phyloP scores from a whole-genome alignment of 2,797 vertebrate species.

The Xenentodon cancila region DNA sequence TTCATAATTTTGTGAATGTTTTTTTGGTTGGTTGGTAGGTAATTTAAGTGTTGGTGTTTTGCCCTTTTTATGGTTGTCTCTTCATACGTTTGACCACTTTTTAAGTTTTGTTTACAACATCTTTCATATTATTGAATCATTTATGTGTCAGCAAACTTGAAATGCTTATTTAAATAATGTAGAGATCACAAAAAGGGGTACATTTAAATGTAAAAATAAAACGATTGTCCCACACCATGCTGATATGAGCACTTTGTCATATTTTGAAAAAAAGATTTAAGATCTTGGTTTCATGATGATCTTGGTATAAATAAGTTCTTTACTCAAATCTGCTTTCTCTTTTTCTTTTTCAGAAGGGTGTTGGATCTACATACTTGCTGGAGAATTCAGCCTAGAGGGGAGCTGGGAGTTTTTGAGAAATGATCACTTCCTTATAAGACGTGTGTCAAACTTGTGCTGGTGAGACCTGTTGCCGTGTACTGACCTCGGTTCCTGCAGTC shows the following conservation, averaged over 20 bases:
- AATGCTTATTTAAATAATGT: conserved; percentile 20
- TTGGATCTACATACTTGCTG: conserved; percentile 14
- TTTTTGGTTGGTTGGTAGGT: too few relatives aligned
- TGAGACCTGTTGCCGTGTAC: conserved; percentile 45
- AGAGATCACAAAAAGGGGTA: conserved; percentile 4
- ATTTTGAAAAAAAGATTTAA: too few relatives aligned
- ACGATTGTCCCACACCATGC: conserved; percentile 5
- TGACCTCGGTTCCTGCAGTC: conserved; percentile 45
- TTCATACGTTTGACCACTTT: not conserved
- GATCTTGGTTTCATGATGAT: not conserved
- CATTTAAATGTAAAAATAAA: conserved; percentile 16
- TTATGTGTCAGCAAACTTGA: conserved; percentile 12
- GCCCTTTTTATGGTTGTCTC: not conserved
- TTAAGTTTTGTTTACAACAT: conserved; percentile 4
- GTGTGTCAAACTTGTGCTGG: conserved; percentile 19
- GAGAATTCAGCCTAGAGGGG: conserved; percentile 18
- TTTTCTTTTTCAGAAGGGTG: conserved; percentile 44
- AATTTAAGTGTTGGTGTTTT: not conserved
- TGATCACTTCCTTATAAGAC: conserved; percentile 27
- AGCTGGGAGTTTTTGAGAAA: conserved; percentile 24
- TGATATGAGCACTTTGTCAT: too few relatives aligned
- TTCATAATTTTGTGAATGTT: too few relatives aligned
- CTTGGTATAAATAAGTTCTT: not conserved
- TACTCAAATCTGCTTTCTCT: not conserved
- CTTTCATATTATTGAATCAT: conserved; percentile 9